These are phyloP conservation scores for Elanus axillaris DNA, from an alignment of 2,113 vertebrate species.

Conservation along the genomic window DNA sequence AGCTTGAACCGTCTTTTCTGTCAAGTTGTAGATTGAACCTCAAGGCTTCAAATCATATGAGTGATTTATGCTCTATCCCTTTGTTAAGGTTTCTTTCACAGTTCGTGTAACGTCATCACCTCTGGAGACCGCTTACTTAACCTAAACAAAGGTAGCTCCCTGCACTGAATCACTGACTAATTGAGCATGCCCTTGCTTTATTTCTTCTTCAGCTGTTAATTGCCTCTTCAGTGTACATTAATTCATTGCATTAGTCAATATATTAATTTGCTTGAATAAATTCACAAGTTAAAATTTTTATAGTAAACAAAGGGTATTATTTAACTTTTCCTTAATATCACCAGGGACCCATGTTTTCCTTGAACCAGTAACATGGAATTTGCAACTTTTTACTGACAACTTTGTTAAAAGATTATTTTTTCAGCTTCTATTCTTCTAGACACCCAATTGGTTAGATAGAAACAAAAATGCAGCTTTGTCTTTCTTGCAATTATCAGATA, in stretches of 20 bases:
- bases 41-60: not conserved
- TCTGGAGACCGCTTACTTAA: not conserved
- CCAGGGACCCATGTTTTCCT: not conserved
- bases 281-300: not conserved
- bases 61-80: not conserved
- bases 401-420: not conserved
- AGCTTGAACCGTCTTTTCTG: not conserved
- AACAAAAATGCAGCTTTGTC: not conserved
- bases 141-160: not conserved
- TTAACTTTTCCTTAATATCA: not conserved
- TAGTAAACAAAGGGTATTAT: not conserved
- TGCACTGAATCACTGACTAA: conserved; percentile 37
- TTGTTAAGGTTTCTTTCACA: not conserved
- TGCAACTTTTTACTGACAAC: not conserved
- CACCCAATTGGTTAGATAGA: rapidly evolving
- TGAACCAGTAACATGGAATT: not conserved
- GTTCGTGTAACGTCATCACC: not conserved
- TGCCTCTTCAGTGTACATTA: not conserved
- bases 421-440: not conserved
- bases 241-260: not conserved
- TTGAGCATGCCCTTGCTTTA: not conserved
- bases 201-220: not conserved
- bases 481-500: not conserved
- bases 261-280: not conserved
- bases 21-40: not conserved